phyloP scores from a whole-genome alignment of 2,797 vertebrate genomes.

The Myiothlypis coronata region DNA sequence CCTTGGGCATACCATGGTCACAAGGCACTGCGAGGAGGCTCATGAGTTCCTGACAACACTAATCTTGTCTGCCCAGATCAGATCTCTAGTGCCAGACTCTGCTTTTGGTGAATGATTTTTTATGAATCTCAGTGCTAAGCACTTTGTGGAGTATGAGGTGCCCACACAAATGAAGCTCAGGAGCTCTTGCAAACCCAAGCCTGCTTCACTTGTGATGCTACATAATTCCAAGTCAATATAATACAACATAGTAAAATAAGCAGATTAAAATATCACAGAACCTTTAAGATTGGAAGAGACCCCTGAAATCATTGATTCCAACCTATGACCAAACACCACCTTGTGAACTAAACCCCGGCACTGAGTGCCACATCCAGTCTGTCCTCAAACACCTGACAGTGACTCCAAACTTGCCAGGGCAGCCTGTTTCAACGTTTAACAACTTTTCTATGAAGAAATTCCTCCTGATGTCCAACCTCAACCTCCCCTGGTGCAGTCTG shows the following conservation, averaged over 20 bases:
- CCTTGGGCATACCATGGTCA: neutral
- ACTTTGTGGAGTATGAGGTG: neutral
- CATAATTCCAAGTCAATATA: neutral
- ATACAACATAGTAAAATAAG: neutral
- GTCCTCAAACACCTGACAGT: neutral
- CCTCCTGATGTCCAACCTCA: neutral
- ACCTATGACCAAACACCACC: neutral
- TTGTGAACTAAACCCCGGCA: neutral
- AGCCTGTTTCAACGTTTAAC: neutral
- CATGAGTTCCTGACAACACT: neutral
- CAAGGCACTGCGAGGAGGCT: neutral
- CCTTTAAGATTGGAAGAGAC: neutral
- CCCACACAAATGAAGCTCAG: accelerated
- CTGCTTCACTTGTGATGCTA: neutral
- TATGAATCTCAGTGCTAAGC: neutral
- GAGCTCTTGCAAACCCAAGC: neutral
- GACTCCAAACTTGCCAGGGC: neutral
- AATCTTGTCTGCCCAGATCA: neutral
- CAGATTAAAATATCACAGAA: neutral
- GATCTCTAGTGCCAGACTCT: neutral
- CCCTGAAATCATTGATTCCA: neutral
- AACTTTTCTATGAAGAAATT: neutral
- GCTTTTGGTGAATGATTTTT: neutral
- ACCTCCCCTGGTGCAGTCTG: neutral
- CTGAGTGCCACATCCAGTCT: neutral